Base-by-base conservation (phyloP, 2,888 invertebrate species). In the Syrista parreyssii region DNA sequence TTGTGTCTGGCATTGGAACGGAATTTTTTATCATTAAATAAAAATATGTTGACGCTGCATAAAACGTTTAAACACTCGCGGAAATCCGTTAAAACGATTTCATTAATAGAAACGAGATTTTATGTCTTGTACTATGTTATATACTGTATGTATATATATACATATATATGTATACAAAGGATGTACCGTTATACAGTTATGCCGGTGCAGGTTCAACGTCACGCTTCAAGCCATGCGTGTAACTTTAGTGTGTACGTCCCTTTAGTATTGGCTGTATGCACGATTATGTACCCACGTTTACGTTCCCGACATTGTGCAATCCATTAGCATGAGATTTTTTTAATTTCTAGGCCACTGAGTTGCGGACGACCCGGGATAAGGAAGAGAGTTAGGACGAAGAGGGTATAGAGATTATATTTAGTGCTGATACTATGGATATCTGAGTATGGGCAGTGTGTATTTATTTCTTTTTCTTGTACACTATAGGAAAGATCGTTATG, bases 131-230 rank as follows among this genome's bases (percentile, higher is more conserved):
- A 80, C 75, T 23, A 75, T 71, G 32, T n/a, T 32, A 71, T 71
- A 31, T 71, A 3, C 71, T 33, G 0, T n/a, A 9, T n/a, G 23
- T 71, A 2, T 69, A 1, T 69, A 15, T 12, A 12, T 15, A 23
- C n/a, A 23, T n/a, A 32, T 23, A 15, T 23, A 6, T 71, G 6
- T 23, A 23, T n/a, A 23, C 6, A n/a, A 4, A 11, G 11, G 71
- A 32, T 71, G 31, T 86, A 86, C 88, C 86, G 87, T 88, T 88
- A 88, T 80, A 76, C 76, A 81, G 81, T 86, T 84, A 81, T 84
- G 85, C 84, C 81, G 81, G 80, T 84, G 82, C 83, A 82, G 80
- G 83, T 88, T 88, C 84, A 87, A 82, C 86, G 83, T 86, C 84
- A 83, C 81, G 82, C 80, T 81, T 0, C 23, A 23, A 55, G 40